Base-by-base conservation (phyloP, 2,113 vertebrate species). In the Rostratula benghalensis region DNA sequence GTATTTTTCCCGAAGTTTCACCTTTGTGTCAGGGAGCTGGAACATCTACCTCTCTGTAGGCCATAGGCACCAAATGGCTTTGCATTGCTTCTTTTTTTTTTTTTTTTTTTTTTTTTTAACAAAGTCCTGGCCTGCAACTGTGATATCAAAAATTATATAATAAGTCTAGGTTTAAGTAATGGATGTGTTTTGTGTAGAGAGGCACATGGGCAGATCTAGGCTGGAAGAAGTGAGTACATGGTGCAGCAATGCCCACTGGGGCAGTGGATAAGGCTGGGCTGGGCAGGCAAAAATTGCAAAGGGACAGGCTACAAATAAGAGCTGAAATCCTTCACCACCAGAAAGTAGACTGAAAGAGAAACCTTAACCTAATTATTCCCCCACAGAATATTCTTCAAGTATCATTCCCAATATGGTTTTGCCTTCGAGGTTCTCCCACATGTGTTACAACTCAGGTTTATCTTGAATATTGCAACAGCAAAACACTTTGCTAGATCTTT, bases 221-320 rank as follows among this genome's bases (percentile, higher is more conserved):
- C 39, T 88, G n/a, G 31, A 94, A 87, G 19, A 53, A 86, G 15
- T 0, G 5, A 39, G 20, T 37, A 15, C 5, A 22, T 2, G 3
- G 45, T 39, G 30, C 46, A 51, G 46, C 2, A 1, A 13, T 43
- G 30, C 20, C 39, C 3, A 1, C 37, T 17, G 23, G 20, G 22
- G 10, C 0, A 0, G 22, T 3, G 46, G 25, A 23, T 60, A 56
- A 0, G 3, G n/a, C 25, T n/a, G 27, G 41, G n/a, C 68, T 71
- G 28, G 11, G 37, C 28, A 7, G 11, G 53, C 65, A 24, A 10
- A 9, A 35, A 8, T 46, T 10, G 1, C 15, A 31, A 75, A 89
- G 17, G 79, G 25, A 37, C 33, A 56, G 37, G 35, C 37, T 63
- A 39, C 50, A 76, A 75, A 9, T 27, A 56, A 50, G 27, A 84